phyloP scores from a whole-genome alignment of 2,113 vertebrate genomes.

The Pachycephala philippinensis region DNA sequence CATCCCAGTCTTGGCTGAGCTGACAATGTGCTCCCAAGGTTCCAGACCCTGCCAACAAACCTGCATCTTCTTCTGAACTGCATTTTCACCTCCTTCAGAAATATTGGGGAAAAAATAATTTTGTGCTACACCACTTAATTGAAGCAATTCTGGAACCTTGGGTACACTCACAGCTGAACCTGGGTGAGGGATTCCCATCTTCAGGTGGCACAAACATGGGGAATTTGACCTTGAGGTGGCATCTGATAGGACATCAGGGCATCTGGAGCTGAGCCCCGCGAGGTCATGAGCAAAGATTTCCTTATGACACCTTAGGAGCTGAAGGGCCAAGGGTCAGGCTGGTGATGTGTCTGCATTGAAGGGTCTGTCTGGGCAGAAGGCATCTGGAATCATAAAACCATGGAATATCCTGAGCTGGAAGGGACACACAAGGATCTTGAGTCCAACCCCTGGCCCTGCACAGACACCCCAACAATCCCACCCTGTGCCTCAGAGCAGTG shows the following conservation, averaged over 20 bases:
- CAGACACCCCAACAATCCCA: not conserved
- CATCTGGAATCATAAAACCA: not conserved
- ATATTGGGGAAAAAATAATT: not conserved
- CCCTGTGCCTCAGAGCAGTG: rapidly evolving
- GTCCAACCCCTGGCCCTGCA: rapidly evolving
- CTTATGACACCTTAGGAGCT: not conserved
- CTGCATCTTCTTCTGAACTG: not conserved
- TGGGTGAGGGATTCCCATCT: not conserved
- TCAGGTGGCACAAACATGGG: not conserved
- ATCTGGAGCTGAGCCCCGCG: not conserved
- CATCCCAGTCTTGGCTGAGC: not conserved
- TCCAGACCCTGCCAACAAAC: not conserved
- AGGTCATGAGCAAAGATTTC: not conserved
- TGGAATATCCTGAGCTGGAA: not conserved
- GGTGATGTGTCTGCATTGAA: not conserved
- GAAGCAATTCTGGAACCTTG: not conserved
- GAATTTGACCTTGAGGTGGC: not conserved
- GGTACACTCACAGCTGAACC: not conserved
- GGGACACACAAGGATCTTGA: too few relatives aligned
- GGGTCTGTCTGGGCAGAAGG: not conserved
- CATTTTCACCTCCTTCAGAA: not conserved
- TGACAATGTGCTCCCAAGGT: not conserved
- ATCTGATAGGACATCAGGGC: not conserved
- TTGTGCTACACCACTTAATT: too few relatives aligned
- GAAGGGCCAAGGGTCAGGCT: not conserved